Base-by-base conservation (phyloP, 2,888 invertebrate species). In the Fragum fragum region DNA sequence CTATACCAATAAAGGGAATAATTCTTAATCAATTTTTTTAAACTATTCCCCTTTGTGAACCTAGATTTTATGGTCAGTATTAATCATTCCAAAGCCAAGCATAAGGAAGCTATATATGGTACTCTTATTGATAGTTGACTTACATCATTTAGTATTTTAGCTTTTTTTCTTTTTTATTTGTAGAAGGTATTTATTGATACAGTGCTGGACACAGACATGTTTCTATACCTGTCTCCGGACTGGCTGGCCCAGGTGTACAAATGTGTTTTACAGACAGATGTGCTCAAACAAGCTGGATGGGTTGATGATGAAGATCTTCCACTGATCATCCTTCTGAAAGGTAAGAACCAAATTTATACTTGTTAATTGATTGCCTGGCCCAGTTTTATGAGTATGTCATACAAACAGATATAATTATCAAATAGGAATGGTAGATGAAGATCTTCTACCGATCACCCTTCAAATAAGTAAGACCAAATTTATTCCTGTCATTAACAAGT, bases 241-340 rank as follows among this genome's bases (percentile, higher is more conserved):
- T 99, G 99, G 99, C 96, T 99, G 1, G 96, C 97, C 47, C 98
- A 99, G 92, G 95, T 99, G 9, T 99, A 98, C 93, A 98, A 98
- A 90, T 97, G 97, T 92, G 96, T 98, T 0, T 95, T 98, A 5
- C 96, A 97, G 0, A 96, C 96, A 76, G 97, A 97, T 90, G 94
- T 97, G 14, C 95, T 98, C n/a, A 96, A 96, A 87, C 95, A 96
- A 72, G 96, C 97, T 66, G 97, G 97, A 0, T 96, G 81, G 79
- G 59, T 73, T 1, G 61, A 39, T 0, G 76, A 79, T 96, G 88
- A 96, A 96, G 90, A 96, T 96, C 79, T 83, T 82, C 97, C 97
- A 0, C 95, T 97, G 5, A 96, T 97, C 47, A 97, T 97, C 94
- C 95, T 97, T 59, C 94, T 97, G 21, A 97, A 97, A 93, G 97